phyloP scores from a whole-genome alignment of 1,140 invertebrate species.

The Nixonia krombeini region DNA sequence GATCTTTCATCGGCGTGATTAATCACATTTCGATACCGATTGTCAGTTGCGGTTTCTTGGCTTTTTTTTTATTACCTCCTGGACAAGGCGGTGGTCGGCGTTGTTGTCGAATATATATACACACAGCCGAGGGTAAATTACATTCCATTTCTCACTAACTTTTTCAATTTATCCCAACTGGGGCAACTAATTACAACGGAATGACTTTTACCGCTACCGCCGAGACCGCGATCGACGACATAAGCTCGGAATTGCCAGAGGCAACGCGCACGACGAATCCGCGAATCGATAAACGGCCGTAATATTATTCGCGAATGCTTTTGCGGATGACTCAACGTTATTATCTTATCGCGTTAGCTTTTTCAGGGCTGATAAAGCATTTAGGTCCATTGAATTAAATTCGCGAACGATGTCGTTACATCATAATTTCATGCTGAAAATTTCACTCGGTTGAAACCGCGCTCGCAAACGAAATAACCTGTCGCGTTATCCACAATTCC shows the following conservation, averaged over 20 bases:
- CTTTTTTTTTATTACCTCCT: slow-evolving; percentile 41
- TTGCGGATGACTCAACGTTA: background rate
- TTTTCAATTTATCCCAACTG: slow-evolving; percentile 69
- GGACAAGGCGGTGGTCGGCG: slow-evolving; percentile 12
- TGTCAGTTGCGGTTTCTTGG: too few species aligned
- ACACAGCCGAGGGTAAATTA: slow-evolving; percentile 55
- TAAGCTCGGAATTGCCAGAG: slow-evolving; percentile 45
- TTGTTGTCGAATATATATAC: slow-evolving; percentile 46
- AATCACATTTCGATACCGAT: too few species aligned
- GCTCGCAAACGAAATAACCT: too few species aligned
- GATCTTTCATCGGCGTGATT: too few species aligned
- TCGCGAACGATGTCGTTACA: slow-evolving; percentile 2
- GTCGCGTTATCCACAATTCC: too few species aligned
- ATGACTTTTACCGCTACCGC: slow-evolving; percentile 58
- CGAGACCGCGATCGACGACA: slow-evolving; percentile 43
- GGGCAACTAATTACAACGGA: slow-evolving; percentile 65
- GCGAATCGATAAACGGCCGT: slow-evolving; percentile 38
- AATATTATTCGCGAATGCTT: slow-evolving; percentile 22
- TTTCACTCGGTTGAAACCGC: too few species aligned
- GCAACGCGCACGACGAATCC: slow-evolving; percentile 36
- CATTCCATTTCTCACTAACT: slow-evolving; percentile 68
- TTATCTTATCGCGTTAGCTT: background rate
- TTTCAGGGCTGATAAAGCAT: background rate
- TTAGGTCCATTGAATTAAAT: background rate
- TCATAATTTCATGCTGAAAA: too few species aligned